These are phyloP conservation scores for Acromyrmex charruanus DNA, from an alignment of 1,140 invertebrate genomes.

Conservation along the genomic window DNA sequence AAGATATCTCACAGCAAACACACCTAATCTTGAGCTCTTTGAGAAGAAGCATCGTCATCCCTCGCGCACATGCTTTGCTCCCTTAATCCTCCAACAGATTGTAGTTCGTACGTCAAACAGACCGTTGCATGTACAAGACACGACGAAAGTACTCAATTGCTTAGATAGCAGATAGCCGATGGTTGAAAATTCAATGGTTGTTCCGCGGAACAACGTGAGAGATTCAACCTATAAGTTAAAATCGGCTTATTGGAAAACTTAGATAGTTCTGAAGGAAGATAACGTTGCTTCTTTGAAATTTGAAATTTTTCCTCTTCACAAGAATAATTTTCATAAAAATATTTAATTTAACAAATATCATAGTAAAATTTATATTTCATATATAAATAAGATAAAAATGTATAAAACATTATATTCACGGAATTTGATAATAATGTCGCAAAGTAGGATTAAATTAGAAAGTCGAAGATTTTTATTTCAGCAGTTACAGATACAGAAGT, in stretches of 20 bases:
- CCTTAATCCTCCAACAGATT: not conserved
- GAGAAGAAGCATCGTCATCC: not conserved
- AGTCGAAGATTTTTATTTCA: not conserved
- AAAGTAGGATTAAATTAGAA: not conserved
- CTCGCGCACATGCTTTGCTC: not conserved
- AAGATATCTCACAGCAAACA: constrained; percentile 16
- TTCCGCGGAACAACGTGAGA: not conserved
- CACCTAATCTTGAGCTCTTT: not conserved
- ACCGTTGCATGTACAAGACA: constrained; percentile 4
- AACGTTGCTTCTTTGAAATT: not conserved
- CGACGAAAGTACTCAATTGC: not conserved
- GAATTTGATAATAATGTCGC: not conserved
- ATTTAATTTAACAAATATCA: not conserved
- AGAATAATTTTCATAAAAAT: not conserved
- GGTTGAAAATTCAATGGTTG: constrained; percentile 11
- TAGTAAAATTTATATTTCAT: not conserved
- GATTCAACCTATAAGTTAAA: not conserved
- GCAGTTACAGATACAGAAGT: not conserved
- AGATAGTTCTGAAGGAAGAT: not conserved
- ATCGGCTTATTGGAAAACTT: not conserved
- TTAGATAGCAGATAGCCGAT: not conserved
- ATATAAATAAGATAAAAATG: not conserved
- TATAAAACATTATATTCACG: not conserved
- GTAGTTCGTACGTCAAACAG: not conserved
- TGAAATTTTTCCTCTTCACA: not conserved